These are phyloP conservation scores for Penaeus vannamei DNA, from an alignment of 1,140 invertebrate genomes.

Conservation along the genomic window DNA sequence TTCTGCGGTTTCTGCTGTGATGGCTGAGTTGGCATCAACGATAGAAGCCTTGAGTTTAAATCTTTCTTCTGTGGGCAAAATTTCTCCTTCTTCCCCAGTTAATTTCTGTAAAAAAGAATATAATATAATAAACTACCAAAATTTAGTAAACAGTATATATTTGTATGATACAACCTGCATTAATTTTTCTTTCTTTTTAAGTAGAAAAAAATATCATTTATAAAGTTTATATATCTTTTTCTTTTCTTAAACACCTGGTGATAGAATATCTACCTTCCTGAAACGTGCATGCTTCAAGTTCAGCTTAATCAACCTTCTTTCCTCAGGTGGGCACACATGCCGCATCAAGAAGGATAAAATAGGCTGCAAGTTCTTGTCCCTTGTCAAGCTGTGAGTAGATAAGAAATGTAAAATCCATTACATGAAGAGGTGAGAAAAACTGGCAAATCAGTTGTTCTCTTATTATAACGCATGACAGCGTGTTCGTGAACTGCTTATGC, in stretches of 20 bases:
- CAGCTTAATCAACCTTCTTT: constrained; percentile 25
- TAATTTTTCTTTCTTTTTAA: neutral
- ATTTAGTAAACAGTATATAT: neutral
- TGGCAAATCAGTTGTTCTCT: neutral
- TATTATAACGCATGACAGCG: neutral
- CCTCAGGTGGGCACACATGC: constrained; percentile 29
- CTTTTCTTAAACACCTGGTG: no score
- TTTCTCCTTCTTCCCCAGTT: constrained; percentile 21
- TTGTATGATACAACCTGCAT: neutral
- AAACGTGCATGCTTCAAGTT: constrained; percentile 41
- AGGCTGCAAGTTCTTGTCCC: constrained; percentile 32
- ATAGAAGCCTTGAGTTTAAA: constrained; percentile 42
- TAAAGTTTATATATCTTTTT: no score
- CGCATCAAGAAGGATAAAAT: constrained; percentile 25
- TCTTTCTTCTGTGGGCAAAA: constrained; percentile 32
- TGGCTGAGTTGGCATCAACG: constrained; percentile 18
- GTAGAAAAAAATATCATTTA: no score
- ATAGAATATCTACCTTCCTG: constrained; percentile 29
- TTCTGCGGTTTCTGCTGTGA: constrained; percentile 17
- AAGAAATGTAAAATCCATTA: neutral
- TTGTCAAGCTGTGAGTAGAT: constrained; percentile 7
- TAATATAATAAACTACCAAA: neutral
- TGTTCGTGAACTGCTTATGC: no score
- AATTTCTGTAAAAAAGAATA: constrained; percentile 20
- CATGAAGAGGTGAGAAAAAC: neutral